Percentiles rank a stretch among this genome's conserved stretches.
phyloP scores from a whole-genome alignment of 2,113 vertebrate species.

The Peromyscus leucopus region DNA sequence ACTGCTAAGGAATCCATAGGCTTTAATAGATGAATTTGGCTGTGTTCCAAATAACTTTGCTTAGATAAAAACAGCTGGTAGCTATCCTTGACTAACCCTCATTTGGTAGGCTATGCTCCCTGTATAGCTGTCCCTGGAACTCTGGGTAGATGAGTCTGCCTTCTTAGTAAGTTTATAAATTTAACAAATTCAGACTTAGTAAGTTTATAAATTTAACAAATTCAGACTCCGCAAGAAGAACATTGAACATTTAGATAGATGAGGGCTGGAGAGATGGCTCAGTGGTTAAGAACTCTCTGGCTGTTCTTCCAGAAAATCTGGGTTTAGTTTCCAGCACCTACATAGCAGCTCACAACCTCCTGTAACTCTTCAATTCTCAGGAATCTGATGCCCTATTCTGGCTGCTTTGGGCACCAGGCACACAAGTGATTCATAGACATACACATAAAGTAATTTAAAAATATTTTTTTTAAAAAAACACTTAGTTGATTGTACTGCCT shows the following conservation, averaged over 20 bases:
- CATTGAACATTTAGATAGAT: neutral
- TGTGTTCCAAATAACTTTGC: neutral
- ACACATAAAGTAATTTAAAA: neutral
- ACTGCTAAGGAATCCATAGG: neutral
- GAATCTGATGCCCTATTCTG: neutral
- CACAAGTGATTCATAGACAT: neutral
- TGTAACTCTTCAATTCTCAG: neutral
- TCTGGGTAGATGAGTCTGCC: neutral
- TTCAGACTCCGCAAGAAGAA: neutral
- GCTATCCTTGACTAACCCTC: neutral
- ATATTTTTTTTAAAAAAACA: neutral
- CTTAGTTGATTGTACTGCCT: neutral
- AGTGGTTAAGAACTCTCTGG: neutral
- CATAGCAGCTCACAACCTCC: neutral
- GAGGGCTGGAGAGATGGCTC: neutral
- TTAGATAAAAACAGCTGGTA: neutral
- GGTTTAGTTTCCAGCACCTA: neutral
- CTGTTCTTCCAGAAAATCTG: neutral
- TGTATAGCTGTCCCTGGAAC: neutral
- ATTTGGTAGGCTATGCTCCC: neutral
- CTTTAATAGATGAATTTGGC: neutral
- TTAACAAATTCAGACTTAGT: constrained; percentile 8
- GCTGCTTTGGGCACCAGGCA: neutral
- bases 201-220: neutral
- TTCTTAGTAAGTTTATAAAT: neutral